Conservation (phyloP, 1,140 invertebrate species). For the Trichonephila clavipes region DNA sequence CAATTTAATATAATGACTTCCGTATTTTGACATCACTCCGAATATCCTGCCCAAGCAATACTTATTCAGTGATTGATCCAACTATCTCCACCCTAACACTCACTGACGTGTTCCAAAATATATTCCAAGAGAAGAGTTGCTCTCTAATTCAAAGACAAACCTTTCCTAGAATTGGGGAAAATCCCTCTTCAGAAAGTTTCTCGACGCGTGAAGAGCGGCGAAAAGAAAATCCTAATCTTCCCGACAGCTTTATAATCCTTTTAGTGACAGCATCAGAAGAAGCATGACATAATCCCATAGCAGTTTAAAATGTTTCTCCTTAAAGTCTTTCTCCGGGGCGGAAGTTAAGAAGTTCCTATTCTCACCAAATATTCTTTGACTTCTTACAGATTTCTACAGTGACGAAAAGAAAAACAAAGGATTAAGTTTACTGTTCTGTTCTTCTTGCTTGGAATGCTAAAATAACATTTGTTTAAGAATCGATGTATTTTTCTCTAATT, state of each 20-base stretch:
- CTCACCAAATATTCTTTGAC: background rate
- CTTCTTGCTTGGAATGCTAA: background rate
- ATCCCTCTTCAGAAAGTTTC: background rate
- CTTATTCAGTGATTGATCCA: background rate
- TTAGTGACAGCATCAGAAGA: constrained; percentile 41
- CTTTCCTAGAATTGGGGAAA: background rate
- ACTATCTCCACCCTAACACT: background rate
- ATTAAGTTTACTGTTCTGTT: background rate
- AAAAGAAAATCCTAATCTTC: constrained; percentile 62
- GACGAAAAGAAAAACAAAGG: background rate
- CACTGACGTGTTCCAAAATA: background rate
- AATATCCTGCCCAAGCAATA: too few species aligned
- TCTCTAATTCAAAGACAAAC: background rate
- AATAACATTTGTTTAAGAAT: background rate
- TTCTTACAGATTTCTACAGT: background rate
- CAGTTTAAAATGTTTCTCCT: constrained; percentile 57
- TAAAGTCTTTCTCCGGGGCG: constrained; percentile 16
- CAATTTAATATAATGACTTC: too few species aligned
- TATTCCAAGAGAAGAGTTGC: background rate
- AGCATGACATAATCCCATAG: constrained; percentile 56
- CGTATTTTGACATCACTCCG: too few species aligned
- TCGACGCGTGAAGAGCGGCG: background rate
- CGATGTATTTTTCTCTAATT: too few species aligned
- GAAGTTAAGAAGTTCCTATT: background rate
- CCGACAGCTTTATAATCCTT: constrained; percentile 60